Evolutionary conservation across 2,888 invertebrate species (phyloP).

Genomic region (Teleiodes luculella): DNA sequence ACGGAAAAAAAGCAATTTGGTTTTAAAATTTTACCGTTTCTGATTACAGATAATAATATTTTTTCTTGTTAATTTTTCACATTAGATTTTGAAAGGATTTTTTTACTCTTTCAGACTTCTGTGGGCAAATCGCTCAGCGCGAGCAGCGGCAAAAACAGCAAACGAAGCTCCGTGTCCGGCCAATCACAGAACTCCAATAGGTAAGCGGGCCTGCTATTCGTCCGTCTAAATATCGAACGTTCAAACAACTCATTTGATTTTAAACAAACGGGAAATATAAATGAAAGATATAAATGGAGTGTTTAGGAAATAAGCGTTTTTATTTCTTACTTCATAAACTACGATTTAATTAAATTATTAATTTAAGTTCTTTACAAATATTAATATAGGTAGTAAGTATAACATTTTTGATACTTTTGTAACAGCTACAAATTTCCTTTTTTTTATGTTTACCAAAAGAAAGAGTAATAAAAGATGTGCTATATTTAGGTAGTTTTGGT

Average conservation of each 20-base stretch:
- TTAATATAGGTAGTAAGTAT: too few relatives aligned
- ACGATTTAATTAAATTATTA: neutral
- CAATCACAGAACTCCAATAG: conserved; percentile 69
- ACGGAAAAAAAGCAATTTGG: too few relatives aligned
- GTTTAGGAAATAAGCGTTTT: neutral
- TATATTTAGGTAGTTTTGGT: too few relatives aligned
- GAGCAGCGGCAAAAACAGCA: conserved; percentile 67
- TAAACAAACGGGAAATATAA: neutral
- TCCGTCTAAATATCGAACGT: conserved; percentile 5
- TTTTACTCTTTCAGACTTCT: conserved; percentile 52
- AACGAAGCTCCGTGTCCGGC: conserved; percentile 69
- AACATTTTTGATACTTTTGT: too few relatives aligned
- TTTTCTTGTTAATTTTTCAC: too few relatives aligned
- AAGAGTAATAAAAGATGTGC: too few relatives aligned
- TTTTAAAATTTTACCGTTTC: too few relatives aligned
- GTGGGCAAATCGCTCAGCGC: conserved; percentile 70
- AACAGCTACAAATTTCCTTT: too few relatives aligned
- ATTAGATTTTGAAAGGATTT: too few relatives aligned
- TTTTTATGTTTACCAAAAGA: too few relatives aligned
- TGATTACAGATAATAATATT: too few relatives aligned
- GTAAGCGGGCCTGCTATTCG: conserved; percentile 45
- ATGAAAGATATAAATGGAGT: neutral
- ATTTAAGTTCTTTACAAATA: neutral
- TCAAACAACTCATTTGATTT: neutral
- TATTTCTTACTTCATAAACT: neutral